A percentile compares a stretch with the other conserved stretches of the same genome.
These are phyloP conservation scores for Netelia inedita DNA, from an alignment of 2,888 invertebrate genomes.

Conservation along the genomic window DNA sequence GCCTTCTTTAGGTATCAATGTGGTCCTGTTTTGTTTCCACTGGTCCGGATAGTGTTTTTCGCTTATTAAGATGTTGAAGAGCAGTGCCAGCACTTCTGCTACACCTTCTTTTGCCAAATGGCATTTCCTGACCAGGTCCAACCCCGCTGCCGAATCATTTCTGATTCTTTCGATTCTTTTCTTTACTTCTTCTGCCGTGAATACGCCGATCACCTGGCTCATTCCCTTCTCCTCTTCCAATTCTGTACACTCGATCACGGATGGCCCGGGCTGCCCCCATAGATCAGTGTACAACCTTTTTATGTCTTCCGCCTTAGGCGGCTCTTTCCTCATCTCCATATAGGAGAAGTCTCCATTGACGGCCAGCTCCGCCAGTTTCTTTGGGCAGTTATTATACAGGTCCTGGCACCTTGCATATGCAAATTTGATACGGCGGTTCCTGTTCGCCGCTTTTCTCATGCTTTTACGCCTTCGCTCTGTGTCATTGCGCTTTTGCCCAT, in stretches of 20 bases:
- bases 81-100: neutral
- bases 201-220: neutral
- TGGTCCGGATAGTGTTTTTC: neutral
- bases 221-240: neutral
- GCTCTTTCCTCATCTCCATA: no score
- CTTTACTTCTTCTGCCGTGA: neutral
- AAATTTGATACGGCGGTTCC: slow-evolving; percentile 57
- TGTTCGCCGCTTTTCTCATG: neutral
- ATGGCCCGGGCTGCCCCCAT: slow-evolving; percentile 72
- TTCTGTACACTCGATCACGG: neutral
- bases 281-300: slow-evolving; percentile 72
- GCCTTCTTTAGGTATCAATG: slow-evolving; percentile 77
- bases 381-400: no score
- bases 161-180: no score
- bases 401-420: slow-evolving; percentile 75
- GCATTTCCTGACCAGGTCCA: neutral
- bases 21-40: slow-evolving; percentile 9
- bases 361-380: no score
- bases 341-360: no score
- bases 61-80: neutral
- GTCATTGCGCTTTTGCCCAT: neutral
- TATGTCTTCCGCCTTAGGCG: slow-evolving; percentile 58
- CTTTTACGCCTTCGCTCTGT: neutral
- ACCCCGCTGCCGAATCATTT: slow-evolving; percentile 7
- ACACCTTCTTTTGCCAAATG: neutral